Evolutionary conservation across 1,140 invertebrate genomes (phyloP).

Genomic region (Tetramorium alpestre): DNA sequence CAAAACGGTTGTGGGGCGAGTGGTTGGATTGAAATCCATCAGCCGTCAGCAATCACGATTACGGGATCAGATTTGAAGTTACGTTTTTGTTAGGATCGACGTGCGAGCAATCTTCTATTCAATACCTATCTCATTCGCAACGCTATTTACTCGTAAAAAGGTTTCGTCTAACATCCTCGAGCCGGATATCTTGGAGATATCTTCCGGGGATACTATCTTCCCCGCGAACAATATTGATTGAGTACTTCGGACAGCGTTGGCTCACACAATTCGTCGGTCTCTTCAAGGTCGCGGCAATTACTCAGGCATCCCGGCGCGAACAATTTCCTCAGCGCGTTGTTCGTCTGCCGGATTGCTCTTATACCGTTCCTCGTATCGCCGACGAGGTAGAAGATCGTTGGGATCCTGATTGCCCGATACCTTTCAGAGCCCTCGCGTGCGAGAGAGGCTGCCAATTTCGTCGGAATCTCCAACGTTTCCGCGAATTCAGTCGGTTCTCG

Average conservation of each 20-base stretch:
- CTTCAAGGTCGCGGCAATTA: constrained; percentile 57
- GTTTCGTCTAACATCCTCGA: not conserved
- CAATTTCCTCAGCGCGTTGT: constrained; percentile 41
- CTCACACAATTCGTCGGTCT: constrained; percentile 34
- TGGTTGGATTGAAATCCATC: not conserved
- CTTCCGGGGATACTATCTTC: not conserved
- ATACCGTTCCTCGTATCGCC: constrained; percentile 28
- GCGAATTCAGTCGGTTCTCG: constrained; percentile 6
- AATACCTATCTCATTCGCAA: not conserved
- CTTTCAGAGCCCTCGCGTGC: not conserved
- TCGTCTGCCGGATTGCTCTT: constrained; percentile 9
- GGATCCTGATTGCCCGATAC: constrained; percentile 4
- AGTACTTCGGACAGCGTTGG: not conserved
- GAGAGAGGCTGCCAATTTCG: constrained; percentile 34
- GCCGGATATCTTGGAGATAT: not conserved
- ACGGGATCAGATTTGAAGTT: not conserved
- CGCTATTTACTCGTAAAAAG: constrained; percentile 5
- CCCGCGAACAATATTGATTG: not conserved
- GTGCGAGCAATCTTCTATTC: not conserved
- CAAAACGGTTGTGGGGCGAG: not conserved
- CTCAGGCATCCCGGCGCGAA: constrained; percentile 9
- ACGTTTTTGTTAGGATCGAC: not conserved
- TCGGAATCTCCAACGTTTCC: constrained; percentile 40
- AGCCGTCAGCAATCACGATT: not conserved
- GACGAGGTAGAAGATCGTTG: not conserved